Conservation (phyloP, 2,797 vertebrate species). For the Poecile montanus region DNA sequence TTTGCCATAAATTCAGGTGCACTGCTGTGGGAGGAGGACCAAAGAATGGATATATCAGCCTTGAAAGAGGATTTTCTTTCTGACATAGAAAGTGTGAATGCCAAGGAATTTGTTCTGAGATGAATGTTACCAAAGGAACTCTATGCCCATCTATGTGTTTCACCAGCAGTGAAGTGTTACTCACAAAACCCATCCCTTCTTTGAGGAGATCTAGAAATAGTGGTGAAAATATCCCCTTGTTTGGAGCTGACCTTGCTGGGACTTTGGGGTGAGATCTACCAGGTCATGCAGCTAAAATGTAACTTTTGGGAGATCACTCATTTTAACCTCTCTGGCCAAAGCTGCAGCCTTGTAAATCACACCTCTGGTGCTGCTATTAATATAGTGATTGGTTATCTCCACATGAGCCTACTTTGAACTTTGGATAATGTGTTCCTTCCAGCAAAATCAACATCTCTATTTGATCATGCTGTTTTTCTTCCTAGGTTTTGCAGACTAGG, state of each 20-base stretch:
- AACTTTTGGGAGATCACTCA: not conserved
- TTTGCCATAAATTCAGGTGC: not conserved
- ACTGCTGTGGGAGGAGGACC: not conserved
- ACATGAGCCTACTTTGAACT: not conserved
- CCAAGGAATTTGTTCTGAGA: not conserved
- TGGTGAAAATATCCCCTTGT: not conserved
- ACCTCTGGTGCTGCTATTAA: not conserved
- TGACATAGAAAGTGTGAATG: not conserved
- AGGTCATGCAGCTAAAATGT: not conserved
- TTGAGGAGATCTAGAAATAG: not conserved
- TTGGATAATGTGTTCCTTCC: not conserved
- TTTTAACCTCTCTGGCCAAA: not conserved
- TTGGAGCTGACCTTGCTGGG: not conserved
- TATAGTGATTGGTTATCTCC: not conserved
- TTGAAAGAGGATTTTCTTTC: not conserved
- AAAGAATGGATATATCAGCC: not conserved
- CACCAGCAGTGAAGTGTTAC: not conserved
- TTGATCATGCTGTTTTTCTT: not conserved
- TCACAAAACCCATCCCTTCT: not conserved
- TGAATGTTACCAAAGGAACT: not conserved
- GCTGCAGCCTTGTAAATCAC: not conserved
- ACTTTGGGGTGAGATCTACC: not conserved
- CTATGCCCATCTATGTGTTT: fast-evolving
- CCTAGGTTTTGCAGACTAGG: not conserved
- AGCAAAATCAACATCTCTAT: not conserved